Conservation (phyloP, 2,888 invertebrate species). For the Mellilla xanthometata region DNA sequence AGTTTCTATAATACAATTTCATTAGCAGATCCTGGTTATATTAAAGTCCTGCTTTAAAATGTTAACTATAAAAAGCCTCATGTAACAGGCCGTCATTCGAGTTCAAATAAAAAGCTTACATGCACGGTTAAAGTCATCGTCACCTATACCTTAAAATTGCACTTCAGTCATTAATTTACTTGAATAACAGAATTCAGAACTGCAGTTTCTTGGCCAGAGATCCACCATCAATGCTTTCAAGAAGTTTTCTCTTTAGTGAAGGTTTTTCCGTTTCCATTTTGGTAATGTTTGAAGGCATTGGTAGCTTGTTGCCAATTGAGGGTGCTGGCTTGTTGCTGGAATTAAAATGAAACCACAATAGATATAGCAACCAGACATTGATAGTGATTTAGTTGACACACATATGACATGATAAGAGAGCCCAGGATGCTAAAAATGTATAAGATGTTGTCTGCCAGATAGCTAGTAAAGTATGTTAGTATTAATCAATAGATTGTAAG, state of each 20-base stretch:
- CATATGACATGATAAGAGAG: too few species aligned
- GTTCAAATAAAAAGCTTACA: conserved; percentile 14
- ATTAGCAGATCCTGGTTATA: conserved; percentile 26
- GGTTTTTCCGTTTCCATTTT: conserved; percentile 85
- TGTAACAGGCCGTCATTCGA: conserved; percentile 4
- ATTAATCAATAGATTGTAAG: too few species aligned
- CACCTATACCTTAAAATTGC: conserved; percentile 41
- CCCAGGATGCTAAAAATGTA: too few species aligned
- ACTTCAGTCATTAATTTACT: conserved; percentile 44
- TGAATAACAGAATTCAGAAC: conserved; percentile 75
- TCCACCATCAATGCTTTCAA: conserved; percentile 87
- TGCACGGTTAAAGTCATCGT: conserved; percentile 10
- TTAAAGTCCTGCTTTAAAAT: conserved; percentile 39
- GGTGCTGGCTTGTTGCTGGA: conserved; percentile 93
- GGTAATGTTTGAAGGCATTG: conserved; percentile 87
- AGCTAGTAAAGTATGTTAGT: too few species aligned
- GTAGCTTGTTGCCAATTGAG: conserved; percentile 91
- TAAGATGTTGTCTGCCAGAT: too few species aligned
- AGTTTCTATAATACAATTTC: conserved; percentile 26
- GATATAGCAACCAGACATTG: too few species aligned
- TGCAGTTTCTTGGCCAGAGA: conserved; percentile 86
- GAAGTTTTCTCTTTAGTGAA: conserved; percentile 89
- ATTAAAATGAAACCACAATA: conserved; percentile 22
- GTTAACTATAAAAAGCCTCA: conserved; percentile 11
- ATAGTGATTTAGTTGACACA: too few species aligned